Conservation (phyloP, 2,797 vertebrate genomes). For the Chloroceryle inda region DNA sequence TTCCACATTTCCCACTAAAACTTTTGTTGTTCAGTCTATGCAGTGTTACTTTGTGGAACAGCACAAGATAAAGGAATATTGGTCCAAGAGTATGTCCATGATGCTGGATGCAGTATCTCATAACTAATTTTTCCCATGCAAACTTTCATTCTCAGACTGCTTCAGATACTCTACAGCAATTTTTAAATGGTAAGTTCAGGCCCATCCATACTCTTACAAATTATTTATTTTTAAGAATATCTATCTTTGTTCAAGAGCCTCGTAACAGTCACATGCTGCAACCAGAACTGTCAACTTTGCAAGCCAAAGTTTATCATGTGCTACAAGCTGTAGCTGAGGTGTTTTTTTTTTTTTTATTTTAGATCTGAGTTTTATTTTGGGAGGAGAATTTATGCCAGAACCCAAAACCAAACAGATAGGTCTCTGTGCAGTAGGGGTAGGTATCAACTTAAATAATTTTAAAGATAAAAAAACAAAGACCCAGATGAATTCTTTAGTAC, state of each 20-base stretch:
- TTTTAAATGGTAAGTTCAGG: neutral
- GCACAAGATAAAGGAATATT: neutral
- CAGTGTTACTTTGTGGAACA: neutral
- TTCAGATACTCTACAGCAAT: neutral
- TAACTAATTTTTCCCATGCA: accelerated
- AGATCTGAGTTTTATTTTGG: neutral
- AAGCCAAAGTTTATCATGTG: neutral
- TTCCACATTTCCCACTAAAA: neutral
- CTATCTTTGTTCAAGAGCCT: neutral
- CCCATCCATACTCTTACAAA: neutral
- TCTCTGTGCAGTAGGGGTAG: neutral
- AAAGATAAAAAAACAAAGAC: neutral
- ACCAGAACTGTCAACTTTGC: neutral
- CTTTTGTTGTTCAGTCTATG: neutral
- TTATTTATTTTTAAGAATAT: neutral
- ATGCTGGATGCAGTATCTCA: neutral
- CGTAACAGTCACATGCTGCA: neutral
- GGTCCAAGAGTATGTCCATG: neutral
- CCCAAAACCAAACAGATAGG: neutral
- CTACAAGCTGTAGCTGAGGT: neutral
- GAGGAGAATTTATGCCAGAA: neutral
- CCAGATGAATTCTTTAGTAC: neutral
- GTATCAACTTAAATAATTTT: neutral
- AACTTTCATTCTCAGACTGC: neutral
- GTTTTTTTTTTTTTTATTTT: too few species aligned